Evolutionary conservation across 2,797 vertebrate genomes (phyloP).

Genomic region (Paramormyrops hopkinsi): DNA sequence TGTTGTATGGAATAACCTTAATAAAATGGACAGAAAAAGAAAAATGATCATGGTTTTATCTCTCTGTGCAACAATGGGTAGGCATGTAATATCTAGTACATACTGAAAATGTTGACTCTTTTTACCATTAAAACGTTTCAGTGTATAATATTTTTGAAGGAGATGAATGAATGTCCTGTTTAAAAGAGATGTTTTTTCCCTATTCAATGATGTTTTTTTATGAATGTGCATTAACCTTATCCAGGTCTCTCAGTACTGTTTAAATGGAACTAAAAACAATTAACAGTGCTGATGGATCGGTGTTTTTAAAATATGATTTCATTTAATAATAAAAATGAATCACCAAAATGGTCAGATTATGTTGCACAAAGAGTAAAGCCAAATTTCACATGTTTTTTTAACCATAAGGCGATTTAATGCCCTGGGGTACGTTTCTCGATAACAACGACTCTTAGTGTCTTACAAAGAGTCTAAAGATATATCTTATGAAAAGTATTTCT

Average conservation of each 20-base stretch:
- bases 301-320: background rate
- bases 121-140: background rate
- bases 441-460: background rate
- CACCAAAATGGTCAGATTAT: background rate
- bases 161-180: conserved; percentile 3
- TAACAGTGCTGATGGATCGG: background rate
- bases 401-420: background rate
- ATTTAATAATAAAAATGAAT: conserved; percentile 13
- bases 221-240: background rate
- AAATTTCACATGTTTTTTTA: background rate
- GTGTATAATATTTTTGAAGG: background rate
- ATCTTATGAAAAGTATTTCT: background rate
- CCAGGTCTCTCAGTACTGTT: background rate
- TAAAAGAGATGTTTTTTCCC: background rate
- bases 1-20: background rate
- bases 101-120: background rate
- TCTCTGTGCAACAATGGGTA: background rate
- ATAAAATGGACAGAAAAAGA: conserved; percentile 8
- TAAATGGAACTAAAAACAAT: background rate
- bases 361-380: background rate
- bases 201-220: background rate
- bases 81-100: background rate
- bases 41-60: conserved; percentile 7
- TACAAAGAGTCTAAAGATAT: background rate
- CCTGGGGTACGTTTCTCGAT: background rate